Percentiles rank a stretch among this genome's conserved stretches.
phyloP scores from a whole-genome alignment of 2,888 invertebrate species.

The Nebria salina region DNA sequence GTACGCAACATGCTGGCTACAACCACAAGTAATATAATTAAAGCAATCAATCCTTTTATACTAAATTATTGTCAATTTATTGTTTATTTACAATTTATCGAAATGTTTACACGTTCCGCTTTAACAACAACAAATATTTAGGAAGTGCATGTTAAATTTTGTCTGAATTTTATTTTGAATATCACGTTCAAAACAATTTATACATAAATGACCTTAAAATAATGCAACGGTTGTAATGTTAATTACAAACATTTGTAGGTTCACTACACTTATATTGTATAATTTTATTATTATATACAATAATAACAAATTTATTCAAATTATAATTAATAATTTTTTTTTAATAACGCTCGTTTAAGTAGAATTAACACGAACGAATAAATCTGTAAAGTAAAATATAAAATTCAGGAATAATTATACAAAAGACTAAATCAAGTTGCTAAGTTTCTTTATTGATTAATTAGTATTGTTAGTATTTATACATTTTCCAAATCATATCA shows the following conservation, averaged over 20 bases:
- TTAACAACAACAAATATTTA: neutral
- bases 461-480: neutral
- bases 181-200: neutral
- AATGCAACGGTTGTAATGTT: neutral
- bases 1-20: conserved; percentile 7
- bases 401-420: neutral
- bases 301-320: too few relatives aligned
- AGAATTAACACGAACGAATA: neutral
- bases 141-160: neutral
- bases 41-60: neutral
- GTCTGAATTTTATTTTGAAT: neutral
- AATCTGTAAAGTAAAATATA: neutral
- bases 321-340: too few relatives aligned
- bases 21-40: neutral
- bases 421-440: neutral
- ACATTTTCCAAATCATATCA: neutral
- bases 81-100: neutral
- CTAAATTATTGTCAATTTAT: neutral
- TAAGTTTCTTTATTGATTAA: neutral
- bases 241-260: neutral
- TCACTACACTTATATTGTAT: too few relatives aligned
- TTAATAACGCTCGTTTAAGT: too few relatives aligned
- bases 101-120: neutral
- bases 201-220: neutral
- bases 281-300: too few relatives aligned